These are phyloP conservation scores for Caradrina clavipalpis DNA, from an alignment of 2,888 invertebrate species.

Conservation along the genomic window DNA sequence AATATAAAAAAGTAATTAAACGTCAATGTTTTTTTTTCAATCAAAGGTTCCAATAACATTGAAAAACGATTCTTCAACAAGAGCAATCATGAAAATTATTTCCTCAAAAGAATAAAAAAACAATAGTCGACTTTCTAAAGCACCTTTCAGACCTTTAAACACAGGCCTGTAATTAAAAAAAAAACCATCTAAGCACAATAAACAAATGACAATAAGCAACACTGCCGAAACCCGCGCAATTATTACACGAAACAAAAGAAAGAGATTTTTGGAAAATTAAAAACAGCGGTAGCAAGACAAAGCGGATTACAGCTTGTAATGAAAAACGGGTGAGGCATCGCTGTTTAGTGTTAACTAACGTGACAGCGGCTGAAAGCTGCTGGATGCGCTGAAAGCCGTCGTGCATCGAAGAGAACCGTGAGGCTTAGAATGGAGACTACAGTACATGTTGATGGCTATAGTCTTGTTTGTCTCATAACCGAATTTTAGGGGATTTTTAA, in stretches of 20 bases:
- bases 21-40: background rate
- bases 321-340: slow-evolving; percentile 46
- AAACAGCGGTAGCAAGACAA: slow-evolving; percentile 46
- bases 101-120: background rate
- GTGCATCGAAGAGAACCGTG: no score
- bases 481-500: no score
- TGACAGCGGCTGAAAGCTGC: slow-evolving; percentile 38
- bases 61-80: background rate
- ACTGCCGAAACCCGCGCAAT: slow-evolving; percentile 34
- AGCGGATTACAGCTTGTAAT: slow-evolving; percentile 55
- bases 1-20: no score
- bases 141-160: slow-evolving; percentile 8
- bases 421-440: no score
- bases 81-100: background rate
- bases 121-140: background rate
- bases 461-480: no score
- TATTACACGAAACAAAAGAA: slow-evolving; percentile 50
- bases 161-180: slow-evolving; percentile 25
- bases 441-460: no score
- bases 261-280: slow-evolving; percentile 58
- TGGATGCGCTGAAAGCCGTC: slow-evolving; percentile 22
- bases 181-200: slow-evolving; percentile 18
- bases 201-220: slow-evolving; percentile 45
- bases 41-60: background rate
- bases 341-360: slow-evolving; percentile 35